Evolutionary conservation across 2,888 invertebrate species (phyloP), one percentile per base, ranked within the genome.

Genomic region (Lycophotia porphyrea): DNA sequence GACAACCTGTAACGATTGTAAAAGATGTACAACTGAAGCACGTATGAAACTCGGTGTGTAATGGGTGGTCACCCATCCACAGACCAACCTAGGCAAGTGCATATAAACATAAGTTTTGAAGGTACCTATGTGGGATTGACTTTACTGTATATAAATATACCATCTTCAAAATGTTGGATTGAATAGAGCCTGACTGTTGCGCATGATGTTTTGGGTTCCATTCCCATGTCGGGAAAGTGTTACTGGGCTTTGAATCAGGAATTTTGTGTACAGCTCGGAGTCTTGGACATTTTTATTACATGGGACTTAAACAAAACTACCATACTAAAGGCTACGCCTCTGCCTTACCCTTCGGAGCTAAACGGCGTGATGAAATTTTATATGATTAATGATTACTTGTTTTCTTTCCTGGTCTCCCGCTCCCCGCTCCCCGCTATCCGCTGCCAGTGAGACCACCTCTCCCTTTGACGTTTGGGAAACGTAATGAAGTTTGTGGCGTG

Each of bases 401-500:
- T 58, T 21, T 34, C 8, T 21, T 34, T 9, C 0, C 31, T n/a
- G 15, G 5, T 34, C 0, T 39, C 1, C 5, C 18, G 2, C n/a
- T 34, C 0, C 7, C 24, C 27, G 47, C 58, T 58, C 13, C 36
- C 9, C 73, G 60, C 71, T 69, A 0, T 3, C 61, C 79, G 83
- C 87, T 80, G 0, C 1, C 55, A 78, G 39, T 52, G 52, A 4
- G 68, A 79, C 80, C 79, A 24, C 39, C 1, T 1, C 75, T 31
- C 65, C 31, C 36, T 85, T 85, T 90, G 88, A 88, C 85, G 85
- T 84, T 87, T 84, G 67, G 84, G 85, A 88, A 82, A 83, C 78
- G 84, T 91, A 91, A 91, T 91, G 92, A 91, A 91, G 91, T 91
- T 91, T 91, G 90, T 84, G 89, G 89, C 84, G 82, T 73, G 86